Evolutionary conservation across 2,888 invertebrate species (phyloP).

Genomic region (Andrena hattorfiana): DNA sequence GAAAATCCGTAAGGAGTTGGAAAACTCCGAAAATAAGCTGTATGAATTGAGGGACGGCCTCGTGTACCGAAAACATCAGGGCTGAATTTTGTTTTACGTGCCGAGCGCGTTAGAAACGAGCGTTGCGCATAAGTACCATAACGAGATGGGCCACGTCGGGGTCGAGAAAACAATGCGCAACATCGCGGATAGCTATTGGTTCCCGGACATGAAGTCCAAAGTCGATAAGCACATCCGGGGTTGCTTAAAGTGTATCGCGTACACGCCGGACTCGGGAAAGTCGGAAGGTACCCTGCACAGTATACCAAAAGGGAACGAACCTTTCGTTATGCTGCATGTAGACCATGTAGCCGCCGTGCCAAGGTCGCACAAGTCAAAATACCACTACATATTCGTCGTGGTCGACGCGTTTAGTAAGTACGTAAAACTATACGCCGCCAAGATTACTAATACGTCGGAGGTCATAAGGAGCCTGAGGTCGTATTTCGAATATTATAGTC

Average conservation of each 20-base stretch:
- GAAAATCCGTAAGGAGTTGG: background rate
- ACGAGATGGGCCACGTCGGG: slow-evolving; percentile 26
- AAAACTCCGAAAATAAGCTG: background rate
- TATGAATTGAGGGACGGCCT: slow-evolving; percentile 29
- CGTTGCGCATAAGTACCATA: background rate
- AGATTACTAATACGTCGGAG: slow-evolving; percentile 26
- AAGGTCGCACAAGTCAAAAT: background rate
- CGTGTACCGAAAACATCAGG: slow-evolving; percentile 13
- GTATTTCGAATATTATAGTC: slow-evolving; percentile 65
- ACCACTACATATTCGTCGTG: slow-evolving; percentile 10
- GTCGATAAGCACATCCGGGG: slow-evolving; percentile 4
- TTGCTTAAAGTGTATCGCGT: slow-evolving; percentile 32
- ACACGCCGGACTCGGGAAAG: background rate
- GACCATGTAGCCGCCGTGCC: slow-evolving; percentile 20
- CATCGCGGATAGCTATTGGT: slow-evolving; percentile 33
- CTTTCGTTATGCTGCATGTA: slow-evolving; percentile 11
- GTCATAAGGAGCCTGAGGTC: slow-evolving; percentile 57
- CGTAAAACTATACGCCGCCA: slow-evolving; percentile 13
- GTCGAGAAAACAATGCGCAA: slow-evolving; percentile 6
- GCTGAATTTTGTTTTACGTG: slow-evolving; percentile 14
- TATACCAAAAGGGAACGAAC: slow-evolving; percentile 15
- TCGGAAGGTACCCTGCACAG: background rate
- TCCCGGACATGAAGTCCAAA: slow-evolving; percentile 15
- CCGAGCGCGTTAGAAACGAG: background rate
- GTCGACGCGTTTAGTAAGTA: slow-evolving; percentile 29